Conservation (phyloP, 2,113 vertebrate species). For the Colaptes auratus region DNA sequence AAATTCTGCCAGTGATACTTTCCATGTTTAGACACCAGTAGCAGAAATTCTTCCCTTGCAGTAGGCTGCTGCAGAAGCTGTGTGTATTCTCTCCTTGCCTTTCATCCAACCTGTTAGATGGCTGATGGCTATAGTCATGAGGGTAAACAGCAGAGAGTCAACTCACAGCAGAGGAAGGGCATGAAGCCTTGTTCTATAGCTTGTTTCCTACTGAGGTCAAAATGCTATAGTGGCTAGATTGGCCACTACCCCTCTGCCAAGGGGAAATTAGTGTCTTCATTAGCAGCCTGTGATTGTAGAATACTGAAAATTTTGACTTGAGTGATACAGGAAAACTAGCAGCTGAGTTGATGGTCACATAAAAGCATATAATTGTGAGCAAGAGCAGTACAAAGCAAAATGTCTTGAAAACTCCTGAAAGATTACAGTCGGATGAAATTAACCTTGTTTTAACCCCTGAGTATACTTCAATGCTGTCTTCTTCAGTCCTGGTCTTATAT, state of each 20-base stretch:
- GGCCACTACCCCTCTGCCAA: neutral
- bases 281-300: neutral
- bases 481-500: neutral
- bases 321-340: neutral
- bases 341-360: neutral
- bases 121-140: neutral
- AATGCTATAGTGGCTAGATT: neutral
- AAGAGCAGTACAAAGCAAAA: neutral
- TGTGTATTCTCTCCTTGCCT: neutral
- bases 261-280: neutral
- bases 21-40: neutral
- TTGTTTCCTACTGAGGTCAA: accelerated
- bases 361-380: neutral
- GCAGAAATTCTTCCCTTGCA: neutral
- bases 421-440: neutral
- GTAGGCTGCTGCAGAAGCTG: neutral
- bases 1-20: neutral
- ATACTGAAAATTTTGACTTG: neutral
- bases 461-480: accelerated
- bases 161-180: neutral
- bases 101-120: neutral
- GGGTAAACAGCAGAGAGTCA: neutral
- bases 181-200: neutral
- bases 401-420: neutral
- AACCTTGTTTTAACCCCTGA: neutral